phyloP scores from a whole-genome alignment of 2,113 vertebrate genomes.

The Dolichallabes microphthalmus region DNA sequence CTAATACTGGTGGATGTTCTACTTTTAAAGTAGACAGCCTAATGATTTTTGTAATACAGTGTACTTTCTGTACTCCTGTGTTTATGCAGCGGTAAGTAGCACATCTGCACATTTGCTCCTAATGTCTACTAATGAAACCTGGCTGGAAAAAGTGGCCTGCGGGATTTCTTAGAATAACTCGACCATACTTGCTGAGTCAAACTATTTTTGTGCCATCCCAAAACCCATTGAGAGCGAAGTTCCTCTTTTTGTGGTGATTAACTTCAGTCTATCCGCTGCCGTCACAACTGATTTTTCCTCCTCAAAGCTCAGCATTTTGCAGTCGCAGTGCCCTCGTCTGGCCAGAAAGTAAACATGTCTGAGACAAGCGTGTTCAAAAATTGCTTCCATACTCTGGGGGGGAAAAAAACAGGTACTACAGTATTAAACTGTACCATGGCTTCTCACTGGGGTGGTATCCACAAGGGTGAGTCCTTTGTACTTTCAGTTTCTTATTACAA shows the following conservation, averaged over 20 bases:
- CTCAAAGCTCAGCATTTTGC: slow-evolving; percentile 37
- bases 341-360: slow-evolving; percentile 35
- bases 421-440: not conserved
- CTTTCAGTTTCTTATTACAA: not conserved
- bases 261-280: not conserved
- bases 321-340: slow-evolving; percentile 58
- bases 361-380: not conserved
- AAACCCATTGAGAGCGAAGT: slow-evolving; percentile 10
- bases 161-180: slow-evolving; percentile 38
- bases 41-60: not conserved
- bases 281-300: not conserved
- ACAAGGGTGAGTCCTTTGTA: not conserved
- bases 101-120: slow-evolving; percentile 6
- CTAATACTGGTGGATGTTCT: not conserved
- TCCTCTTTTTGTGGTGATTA: slow-evolving; percentile 25
- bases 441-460: not conserved
- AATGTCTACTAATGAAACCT: slow-evolving; percentile 12
- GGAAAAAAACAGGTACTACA: not conserved
- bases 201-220: slow-evolving; percentile 13
- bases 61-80: not conserved
- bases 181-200: slow-evolving; percentile 23
- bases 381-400: not conserved
- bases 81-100: not conserved
- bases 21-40: not conserved
- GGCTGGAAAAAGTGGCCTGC: slow-evolving; percentile 2